phyloP scores from a whole-genome alignment of 2,797 vertebrate species.

The Anas georgica region DNA sequence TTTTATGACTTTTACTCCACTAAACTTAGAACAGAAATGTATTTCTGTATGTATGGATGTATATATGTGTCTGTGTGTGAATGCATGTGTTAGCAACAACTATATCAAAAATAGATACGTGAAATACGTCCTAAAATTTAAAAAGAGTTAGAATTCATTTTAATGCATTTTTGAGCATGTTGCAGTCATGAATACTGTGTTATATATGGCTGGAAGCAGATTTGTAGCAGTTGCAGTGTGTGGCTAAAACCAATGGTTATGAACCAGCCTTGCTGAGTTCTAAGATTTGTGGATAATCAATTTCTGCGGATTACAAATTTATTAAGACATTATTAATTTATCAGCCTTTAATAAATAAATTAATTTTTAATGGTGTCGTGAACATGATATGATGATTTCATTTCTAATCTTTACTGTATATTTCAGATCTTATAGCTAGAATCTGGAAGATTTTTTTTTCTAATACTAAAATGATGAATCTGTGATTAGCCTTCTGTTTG shows the following conservation, averaged over 20 bases:
- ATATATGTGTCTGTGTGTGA: background rate
- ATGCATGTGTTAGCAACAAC: background rate
- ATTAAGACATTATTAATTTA: background rate
- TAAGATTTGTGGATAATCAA: background rate
- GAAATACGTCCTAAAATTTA: background rate
- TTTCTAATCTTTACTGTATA: background rate
- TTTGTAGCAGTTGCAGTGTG: background rate
- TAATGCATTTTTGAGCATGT: background rate
- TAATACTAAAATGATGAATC: background rate
- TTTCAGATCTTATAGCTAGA: background rate
- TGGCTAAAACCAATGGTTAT: background rate
- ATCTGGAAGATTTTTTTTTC: background rate
- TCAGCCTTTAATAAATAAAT: background rate
- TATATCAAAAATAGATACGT: background rate
- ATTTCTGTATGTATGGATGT: background rate
- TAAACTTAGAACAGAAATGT: background rate
- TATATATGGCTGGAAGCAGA: background rate
- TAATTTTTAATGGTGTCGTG: background rate
- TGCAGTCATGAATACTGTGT: background rate
- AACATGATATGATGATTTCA: background rate
- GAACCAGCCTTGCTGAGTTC: background rate
- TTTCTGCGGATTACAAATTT: background rate
- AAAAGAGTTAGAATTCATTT: background rate
- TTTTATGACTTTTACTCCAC: background rate
- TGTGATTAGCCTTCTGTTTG: background rate